Evolutionary conservation across 2,888 invertebrate genomes (phyloP), one percentile per base, ranked within the genome.

Genomic region (Chalcis sispes): DNA sequence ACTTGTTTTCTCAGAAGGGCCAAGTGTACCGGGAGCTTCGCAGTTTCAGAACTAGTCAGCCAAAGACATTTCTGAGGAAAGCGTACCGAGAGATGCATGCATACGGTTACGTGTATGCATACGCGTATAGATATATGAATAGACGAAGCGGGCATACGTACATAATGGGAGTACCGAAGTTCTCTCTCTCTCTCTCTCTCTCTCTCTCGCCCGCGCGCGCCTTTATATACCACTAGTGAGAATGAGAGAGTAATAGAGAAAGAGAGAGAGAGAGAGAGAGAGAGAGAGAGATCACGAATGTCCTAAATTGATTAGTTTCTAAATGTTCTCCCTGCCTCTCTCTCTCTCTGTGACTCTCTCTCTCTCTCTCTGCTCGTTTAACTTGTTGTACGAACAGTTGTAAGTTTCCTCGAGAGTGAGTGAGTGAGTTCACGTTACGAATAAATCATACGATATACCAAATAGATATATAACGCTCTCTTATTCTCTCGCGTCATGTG

Each of bases 241-340:
- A n/a, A n/a, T n/a, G n/a, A n/a, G n/a, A n/a, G n/a, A n/a, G n/a
- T n/a, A n/a, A n/a, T n/a, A n/a, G n/a, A n/a, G n/a, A n/a, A n/a
- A n/a, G n/a, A n/a, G n/a, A n/a, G n/a, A n/a, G n/a, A 8, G 3
- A 32, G 32, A 32, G 32, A 32, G 32, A 32, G 59, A 59, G 59
- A 59, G 20, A 59, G 32, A 7, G 27, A 52, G 36, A 5, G 36
- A 5, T 23, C 15, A 25, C 20, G 23, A 18, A 8, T 20, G 46
- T 69, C 59, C 36, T 61, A 61, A 61, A 70, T 70, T 59, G 70
- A 70, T 70, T 59, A 70, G 70, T 70, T 70, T 70, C 70, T 70
- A 70, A 70, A 70, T 70, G 52, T 29, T 40, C 27, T 23, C 50
- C 32, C 27, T 27, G 42, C 29, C 36, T n/a, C n/a, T n/a, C n/a